These are phyloP conservation scores for Andricus quercusramuli DNA, from an alignment of 2,888 invertebrate genomes.

Conservation along the genomic window DNA sequence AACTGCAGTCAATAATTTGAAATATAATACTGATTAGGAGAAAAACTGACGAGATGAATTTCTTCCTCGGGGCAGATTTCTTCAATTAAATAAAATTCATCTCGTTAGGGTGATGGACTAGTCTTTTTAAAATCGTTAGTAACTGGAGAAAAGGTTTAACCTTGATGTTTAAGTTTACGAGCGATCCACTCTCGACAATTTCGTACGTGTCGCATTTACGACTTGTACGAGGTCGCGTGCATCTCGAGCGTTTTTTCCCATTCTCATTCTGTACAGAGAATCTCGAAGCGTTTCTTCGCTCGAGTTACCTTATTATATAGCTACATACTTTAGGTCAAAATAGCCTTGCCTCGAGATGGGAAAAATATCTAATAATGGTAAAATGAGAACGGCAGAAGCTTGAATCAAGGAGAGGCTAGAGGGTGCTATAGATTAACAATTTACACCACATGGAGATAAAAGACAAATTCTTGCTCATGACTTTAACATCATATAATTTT, in stretches of 20 bases:
- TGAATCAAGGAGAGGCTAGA: conserved; percentile 16
- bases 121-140: conserved; percentile 4
- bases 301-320: conserved; percentile 53
- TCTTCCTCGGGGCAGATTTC: neutral
- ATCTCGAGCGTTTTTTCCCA: conserved; percentile 17
- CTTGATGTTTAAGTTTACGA: conserved; percentile 15
- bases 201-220: conserved; percentile 29
- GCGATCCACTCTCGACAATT: conserved; percentile 19
- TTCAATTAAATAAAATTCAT: conserved; percentile 19
- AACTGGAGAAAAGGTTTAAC: conserved; percentile 3
- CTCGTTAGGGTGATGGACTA: neutral
- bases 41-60: neutral
- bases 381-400: conserved; percentile 49
- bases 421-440: neutral
- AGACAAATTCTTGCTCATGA: neutral
- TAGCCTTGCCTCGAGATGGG: conserved; percentile 48
- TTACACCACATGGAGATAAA: conserved; percentile 1
- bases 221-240: conserved; percentile 29
- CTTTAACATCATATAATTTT: no score
- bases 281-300: conserved; percentile 47
- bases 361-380: conserved; percentile 66
- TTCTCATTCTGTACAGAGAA: conserved; percentile 14
- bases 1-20: neutral
- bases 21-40: neutral
- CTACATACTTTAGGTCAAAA: conserved; percentile 47